These are phyloP conservation scores for Drosophila basisetae DNA, from an alignment of 2,888 invertebrate genomes.

Conservation along the genomic window DNA sequence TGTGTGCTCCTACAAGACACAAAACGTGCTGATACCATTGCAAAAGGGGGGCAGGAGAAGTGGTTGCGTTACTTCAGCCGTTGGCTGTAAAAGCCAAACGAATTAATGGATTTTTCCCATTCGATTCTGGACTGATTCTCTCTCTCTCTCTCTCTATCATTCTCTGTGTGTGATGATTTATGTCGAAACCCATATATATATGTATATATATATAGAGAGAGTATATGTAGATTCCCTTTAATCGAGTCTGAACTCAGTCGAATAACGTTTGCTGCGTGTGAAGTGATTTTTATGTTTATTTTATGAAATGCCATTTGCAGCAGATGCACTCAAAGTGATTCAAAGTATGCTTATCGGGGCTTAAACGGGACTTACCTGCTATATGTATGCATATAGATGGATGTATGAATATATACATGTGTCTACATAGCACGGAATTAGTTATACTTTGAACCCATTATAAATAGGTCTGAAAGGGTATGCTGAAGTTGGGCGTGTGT, in stretches of 20 bases:
- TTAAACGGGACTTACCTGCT: conserved; percentile 20
- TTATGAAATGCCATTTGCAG: conserved; percentile 12
- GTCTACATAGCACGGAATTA: neutral
- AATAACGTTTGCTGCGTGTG: conserved; percentile 17
- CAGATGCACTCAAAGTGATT: conserved; percentile 2
- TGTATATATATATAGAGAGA: neutral
- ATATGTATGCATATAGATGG: neutral
- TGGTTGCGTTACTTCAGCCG: conserved; percentile 25
- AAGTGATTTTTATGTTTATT: conserved; percentile 36
- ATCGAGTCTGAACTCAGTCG: conserved; percentile 7
- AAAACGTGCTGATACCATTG: neutral
- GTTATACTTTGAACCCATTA: neutral
- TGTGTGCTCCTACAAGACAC: neutral
- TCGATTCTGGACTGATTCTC: conserved; percentile 22
- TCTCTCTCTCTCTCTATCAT: neutral
- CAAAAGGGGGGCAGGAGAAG: neutral
- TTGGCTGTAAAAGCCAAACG: conserved; percentile 37
- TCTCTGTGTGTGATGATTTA: conserved; percentile 25
- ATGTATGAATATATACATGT: neutral
- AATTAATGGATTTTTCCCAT: conserved; percentile 52
- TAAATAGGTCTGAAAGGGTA: neutral
- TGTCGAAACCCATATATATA: conserved; percentile 8
- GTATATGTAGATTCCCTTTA: neutral
- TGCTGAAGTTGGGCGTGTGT: neutral
- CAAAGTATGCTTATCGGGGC: conserved; percentile 15